Base-by-base conservation (phyloP, 2,888 invertebrate species). In the Aleiodes leptofemur region DNA sequence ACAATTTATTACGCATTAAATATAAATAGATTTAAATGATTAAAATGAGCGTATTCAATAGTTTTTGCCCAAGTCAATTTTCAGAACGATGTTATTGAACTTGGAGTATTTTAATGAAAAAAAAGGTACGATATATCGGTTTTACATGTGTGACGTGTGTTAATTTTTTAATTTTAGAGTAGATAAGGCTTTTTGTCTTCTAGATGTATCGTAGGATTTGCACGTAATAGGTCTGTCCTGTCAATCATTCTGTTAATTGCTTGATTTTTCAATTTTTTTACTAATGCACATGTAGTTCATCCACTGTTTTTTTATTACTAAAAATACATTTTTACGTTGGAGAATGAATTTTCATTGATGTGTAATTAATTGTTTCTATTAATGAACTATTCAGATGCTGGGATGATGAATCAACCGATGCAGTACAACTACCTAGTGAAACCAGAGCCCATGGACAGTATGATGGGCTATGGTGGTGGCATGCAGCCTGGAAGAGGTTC, bases 341-440 rank as follows among this genome's bases (percentile, higher is more conserved):
- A 59, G 59, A 69, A 69, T 43, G 9, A 11, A 56, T 16, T 64
- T 48, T 64, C 7, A n/a, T 38, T 13, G 23, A 16, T 43, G 23
- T 48, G 4, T n/a, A n/a, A n/a, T n/a, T n/a, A n/a, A n/a, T n/a
- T n/a, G n/a, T 64, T 48, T 48, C 9, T 34, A 61, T 23, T n/a
- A 14, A 61, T 34, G 3, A 61, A 34, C n/a, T 1, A 64, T 64
- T 48, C 14, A 64, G 87, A 82, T 78, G 75, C 80, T 61, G 80
- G 69, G 5, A 61, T 81, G 38, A 75, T 82, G 57, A 82, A 83
- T 73, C 83, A 80, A 77, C 72, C 82, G 9, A 78, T 83, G 51
- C 81, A 81, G 23, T 85, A 83, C 76, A 83, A 82, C 74, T 84
- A 85, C 61, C 79, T 85, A 38, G 76, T 87, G 29, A 87, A 87